A percentile compares a stretch with the other conserved stretches of the same genome.
These are phyloP conservation scores for Carcina quercana DNA, from an alignment of 2,888 invertebrate species.

Conservation along the genomic window DNA sequence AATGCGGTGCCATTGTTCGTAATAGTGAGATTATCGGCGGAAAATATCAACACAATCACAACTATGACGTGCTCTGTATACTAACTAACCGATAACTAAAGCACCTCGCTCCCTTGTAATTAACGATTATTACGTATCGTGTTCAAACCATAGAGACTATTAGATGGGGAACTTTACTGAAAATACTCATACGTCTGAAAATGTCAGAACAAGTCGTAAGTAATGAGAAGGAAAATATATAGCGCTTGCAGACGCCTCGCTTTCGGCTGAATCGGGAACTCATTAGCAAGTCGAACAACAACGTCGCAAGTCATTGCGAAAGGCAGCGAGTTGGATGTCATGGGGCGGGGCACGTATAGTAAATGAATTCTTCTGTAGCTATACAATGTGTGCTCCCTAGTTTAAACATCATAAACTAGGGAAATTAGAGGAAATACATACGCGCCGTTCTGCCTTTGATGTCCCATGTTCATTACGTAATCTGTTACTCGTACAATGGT, in stretches of 20 bases:
- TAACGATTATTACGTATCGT: background rate
- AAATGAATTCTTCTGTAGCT: constrained; percentile 5
- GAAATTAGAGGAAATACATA: constrained; percentile 31
- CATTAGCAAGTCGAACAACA: constrained; percentile 63
- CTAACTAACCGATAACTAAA: constrained; percentile 6
- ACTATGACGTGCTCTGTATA: constrained; percentile 14
- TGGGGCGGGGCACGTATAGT: constrained; percentile 9
- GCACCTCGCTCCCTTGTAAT: background rate
- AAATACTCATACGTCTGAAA: constrained; percentile 23
- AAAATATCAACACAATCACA: constrained; percentile 17
- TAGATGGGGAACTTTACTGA: constrained; percentile 6
- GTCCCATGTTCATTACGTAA: constrained; percentile 33
- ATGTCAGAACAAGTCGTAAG: constrained; percentile 43
- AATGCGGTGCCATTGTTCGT: constrained; percentile 35
- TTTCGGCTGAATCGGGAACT: constrained; percentile 55
- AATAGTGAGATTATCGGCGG: constrained; percentile 33
- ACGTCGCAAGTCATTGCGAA: constrained; percentile 51
- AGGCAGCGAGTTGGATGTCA: constrained; percentile 17
- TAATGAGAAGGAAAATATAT: constrained; percentile 44
- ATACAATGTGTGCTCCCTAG: background rate
- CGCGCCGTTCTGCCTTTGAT: constrained; percentile 35
- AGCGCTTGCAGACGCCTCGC: constrained; percentile 36
- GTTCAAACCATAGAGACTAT: background rate
- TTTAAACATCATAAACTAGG: constrained; percentile 11
- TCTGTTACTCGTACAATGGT: constrained; percentile 18